These are phyloP conservation scores for Conopomorpha cramerella DNA, from an alignment of 1,140 invertebrate genomes.

Conservation along the genomic window DNA sequence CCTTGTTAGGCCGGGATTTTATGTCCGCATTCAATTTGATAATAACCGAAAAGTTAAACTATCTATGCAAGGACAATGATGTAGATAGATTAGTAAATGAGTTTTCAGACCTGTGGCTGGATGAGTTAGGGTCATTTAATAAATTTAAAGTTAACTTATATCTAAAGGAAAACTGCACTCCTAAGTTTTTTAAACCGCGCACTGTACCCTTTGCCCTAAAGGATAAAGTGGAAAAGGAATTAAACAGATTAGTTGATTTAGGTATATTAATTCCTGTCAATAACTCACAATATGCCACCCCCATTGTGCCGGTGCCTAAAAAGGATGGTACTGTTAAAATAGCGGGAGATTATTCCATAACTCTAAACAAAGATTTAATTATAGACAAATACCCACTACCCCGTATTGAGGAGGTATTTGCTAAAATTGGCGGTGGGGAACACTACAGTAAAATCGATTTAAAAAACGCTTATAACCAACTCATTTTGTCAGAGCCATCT, in stretches of 20 bases:
- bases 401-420: conserved; percentile 1
- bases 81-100: not conserved
- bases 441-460: conserved; percentile 10
- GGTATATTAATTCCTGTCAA: not conserved
- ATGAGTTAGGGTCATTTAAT: not conserved
- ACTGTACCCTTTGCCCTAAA: not conserved
- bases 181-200: conserved; percentile 1
- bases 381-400: conserved; percentile 4
- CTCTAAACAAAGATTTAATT: not conserved
- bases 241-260: not conserved
- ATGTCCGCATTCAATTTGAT: not conserved
- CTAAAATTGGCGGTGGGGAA: conserved; percentile 3
- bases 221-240: not conserved
- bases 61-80: not conserved
- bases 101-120: not conserved
- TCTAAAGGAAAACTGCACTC: not conserved
- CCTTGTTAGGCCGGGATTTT: not conserved
- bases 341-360: not conserved
- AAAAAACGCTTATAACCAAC: conserved; percentile 11
- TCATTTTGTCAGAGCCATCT: conserved; percentile 8
- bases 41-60: not conserved
- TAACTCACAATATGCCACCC: not conserved
- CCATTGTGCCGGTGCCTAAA: not conserved
- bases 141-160: not conserved
- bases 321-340: not conserved